Base-by-base conservation (phyloP, 2,888 invertebrate genomes). In the Ecdyonurus torrentis region DNA sequence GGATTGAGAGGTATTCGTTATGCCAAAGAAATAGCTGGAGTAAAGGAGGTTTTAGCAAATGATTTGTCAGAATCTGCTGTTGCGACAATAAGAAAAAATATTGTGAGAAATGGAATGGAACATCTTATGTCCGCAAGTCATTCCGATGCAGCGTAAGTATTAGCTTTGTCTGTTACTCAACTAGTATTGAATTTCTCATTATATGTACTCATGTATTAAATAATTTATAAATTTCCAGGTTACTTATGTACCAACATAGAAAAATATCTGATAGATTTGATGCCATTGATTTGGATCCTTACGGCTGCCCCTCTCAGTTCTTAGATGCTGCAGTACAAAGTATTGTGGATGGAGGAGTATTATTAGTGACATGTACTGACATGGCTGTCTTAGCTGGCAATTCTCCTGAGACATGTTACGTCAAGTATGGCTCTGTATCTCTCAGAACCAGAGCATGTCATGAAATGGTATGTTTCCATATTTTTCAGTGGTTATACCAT, bases 361-460 rank as follows among this genome's bases (percentile, higher is more conserved):
- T 99, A 25, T 81, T 97, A 68, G 86, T 99, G 0, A 99, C 99
- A 0, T 97, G 96, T 24, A 99, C 99, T 0, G 99, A 99, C 74
- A 93, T 96, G 91, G 92, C 89, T 0, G 89, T 97, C 0, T 75
- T 99, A 59, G 96, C 96, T 64, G 99, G 99, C 0, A 97, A 96
- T 76, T 83, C 89, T 0, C 90, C 94, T 0, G 98, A 99, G 76
- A 91, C 96, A 0, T 97, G 97, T 73, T 83, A 86, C 69, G 83
- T 85, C 7, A 97, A 96, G 78, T 99, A 99, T 73, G 97, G 97
- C 0, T 84, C 95, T 0, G 78, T 95, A 63, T 89, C 97, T 1
- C 74, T 97, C 58, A 85, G 87, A 70, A 84, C 86, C 18, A 91
- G 89, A 71, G 83, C 86, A 62, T 96, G 95, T 70, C 98, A 99